Evolutionary conservation across 2,888 invertebrate genomes (phyloP).

Genomic region (Scaptomyza cyrtandrae): DNA sequence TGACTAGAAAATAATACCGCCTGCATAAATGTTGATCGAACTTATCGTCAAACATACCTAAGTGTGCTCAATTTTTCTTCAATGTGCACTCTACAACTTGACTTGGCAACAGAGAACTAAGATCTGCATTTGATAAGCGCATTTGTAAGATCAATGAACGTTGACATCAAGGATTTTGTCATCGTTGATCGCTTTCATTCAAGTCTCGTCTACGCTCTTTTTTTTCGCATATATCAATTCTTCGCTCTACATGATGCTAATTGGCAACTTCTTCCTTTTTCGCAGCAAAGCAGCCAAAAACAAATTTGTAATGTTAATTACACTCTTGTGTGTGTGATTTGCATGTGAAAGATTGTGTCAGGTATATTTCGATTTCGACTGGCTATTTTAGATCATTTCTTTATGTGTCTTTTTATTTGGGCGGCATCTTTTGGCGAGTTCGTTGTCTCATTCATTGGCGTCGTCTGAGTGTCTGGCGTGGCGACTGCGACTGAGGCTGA

Average conservation of each 20-base stretch:
- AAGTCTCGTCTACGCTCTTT: conserved; percentile 61
- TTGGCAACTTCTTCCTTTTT: conserved; percentile 64
- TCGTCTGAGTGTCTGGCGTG: conserved; percentile 76
- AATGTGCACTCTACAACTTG: background rate
- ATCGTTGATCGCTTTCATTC: conserved; percentile 63
- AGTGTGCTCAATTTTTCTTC: too few relatives aligned
- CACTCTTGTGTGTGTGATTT: conserved; percentile 51
- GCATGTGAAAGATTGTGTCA: conserved; percentile 75
- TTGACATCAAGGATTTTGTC: conserved; percentile 74
- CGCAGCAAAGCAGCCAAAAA: conserved; percentile 44
- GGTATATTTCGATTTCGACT: conserved; percentile 74
- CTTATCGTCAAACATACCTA: too few relatives aligned
- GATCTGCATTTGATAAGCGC: conserved; percentile 3
- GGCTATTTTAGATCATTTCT: conserved; percentile 38
- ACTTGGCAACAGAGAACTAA: conserved; percentile 38
- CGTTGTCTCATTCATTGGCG: conserved; percentile 77
- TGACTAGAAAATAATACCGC: too few relatives aligned
- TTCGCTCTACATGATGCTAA: conserved; percentile 63
- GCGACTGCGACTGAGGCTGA: conserved; percentile 47
- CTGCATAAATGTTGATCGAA: too few relatives aligned
- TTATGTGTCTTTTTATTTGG: conserved; percentile 20
- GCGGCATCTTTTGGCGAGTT: conserved; percentile 57
- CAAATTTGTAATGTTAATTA: conserved; percentile 75
- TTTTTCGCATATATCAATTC: conserved; percentile 47
- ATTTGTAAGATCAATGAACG: conserved; percentile 70